Percentiles rank a stretch among this genome's conserved stretches.
These are phyloP conservation scores for Zaprionus gabonicus DNA, from an alignment of 1,140 invertebrate genomes.

Conservation along the genomic window DNA sequence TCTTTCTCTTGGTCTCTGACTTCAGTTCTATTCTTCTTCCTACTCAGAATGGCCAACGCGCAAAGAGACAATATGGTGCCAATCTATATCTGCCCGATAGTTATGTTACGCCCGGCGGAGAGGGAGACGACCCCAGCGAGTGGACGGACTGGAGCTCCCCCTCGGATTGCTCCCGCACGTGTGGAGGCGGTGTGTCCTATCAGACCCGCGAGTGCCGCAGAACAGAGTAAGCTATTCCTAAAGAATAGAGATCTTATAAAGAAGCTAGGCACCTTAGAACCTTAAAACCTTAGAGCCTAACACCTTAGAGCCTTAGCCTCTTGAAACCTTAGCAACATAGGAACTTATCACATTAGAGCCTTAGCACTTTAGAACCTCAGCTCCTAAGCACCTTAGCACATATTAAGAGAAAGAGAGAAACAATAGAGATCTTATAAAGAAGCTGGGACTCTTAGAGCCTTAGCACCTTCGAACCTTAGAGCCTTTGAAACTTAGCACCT, in stretches of 20 bases:
- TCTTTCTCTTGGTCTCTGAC: no score
- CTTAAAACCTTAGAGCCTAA: no score
- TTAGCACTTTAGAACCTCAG: no score
- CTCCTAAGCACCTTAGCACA: no score
- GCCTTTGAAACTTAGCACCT: background rate
- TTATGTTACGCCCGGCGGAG: conserved; percentile 88
- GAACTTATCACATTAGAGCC: no score
- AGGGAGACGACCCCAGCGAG: conserved; percentile 85
- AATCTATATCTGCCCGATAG: conserved; percentile 88
- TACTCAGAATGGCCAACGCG: conserved; percentile 86
- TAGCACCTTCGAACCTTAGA: no score
- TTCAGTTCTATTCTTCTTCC: background rate
- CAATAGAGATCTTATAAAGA: no score
- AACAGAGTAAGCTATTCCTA: conserved; percentile 85
- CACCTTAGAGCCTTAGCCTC: no score
- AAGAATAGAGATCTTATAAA: background rate
- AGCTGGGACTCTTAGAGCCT: no score
- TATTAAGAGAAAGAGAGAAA: no score
- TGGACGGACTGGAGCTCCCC: conserved; percentile 92
- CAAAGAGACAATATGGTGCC: conserved; percentile 90
- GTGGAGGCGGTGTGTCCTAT: conserved; percentile 94
- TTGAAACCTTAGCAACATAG: no score
- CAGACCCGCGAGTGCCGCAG: conserved; percentile 90
- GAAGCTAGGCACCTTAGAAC: no score
- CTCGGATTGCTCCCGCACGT: conserved; percentile 92